Evolutionary conservation across 2,797 vertebrate species (phyloP).

Genomic region (Helicolenus hilgendorfi): DNA sequence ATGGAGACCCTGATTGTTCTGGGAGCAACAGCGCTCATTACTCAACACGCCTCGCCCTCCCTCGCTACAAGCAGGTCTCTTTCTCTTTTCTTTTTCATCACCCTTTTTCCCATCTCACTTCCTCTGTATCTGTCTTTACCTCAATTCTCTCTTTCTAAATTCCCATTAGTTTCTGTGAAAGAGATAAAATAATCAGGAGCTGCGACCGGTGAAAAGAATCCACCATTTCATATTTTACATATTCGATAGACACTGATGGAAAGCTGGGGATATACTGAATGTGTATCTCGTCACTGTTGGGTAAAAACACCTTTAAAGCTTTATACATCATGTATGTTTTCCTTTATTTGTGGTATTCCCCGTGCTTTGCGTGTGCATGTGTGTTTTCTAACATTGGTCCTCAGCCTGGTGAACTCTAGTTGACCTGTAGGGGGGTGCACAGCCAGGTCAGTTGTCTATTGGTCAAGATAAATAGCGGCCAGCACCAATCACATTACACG

Average conservation of each 20-base stretch:
- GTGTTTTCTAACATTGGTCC: conserved; percentile 27
- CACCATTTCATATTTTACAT: background rate
- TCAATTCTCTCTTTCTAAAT: conserved; percentile 16
- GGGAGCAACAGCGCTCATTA: conserved; percentile 90
- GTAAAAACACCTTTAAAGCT: background rate
- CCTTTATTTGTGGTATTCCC: background rate
- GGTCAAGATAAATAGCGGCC: conserved; percentile 88
- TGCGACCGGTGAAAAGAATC: background rate
- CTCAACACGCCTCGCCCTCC: conserved; percentile 81
- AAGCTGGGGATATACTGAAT: background rate
- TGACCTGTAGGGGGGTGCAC: conserved; percentile 83
- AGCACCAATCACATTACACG: conserved; percentile 89
- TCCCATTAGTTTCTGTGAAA: conserved; percentile 18
- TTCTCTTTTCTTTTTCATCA: conserved; percentile 53
- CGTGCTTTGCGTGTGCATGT: background rate
- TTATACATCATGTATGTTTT: background rate
- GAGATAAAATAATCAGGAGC: background rate
- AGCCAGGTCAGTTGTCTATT: conserved; percentile 89
- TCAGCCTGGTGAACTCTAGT: conserved; percentile 82
- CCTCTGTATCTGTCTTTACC: conserved; percentile 32
- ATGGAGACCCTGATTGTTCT: conserved; percentile 90
- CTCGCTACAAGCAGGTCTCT: conserved; percentile 50
- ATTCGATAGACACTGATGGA: background rate
- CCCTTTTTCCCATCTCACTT: conserved; percentile 20
- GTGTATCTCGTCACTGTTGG: background rate